Evolutionary conservation across 2,797 vertebrate species (phyloP), one percentile per base, ranked within the genome.

Genomic region (Helicolenus hilgendorfi): DNA sequence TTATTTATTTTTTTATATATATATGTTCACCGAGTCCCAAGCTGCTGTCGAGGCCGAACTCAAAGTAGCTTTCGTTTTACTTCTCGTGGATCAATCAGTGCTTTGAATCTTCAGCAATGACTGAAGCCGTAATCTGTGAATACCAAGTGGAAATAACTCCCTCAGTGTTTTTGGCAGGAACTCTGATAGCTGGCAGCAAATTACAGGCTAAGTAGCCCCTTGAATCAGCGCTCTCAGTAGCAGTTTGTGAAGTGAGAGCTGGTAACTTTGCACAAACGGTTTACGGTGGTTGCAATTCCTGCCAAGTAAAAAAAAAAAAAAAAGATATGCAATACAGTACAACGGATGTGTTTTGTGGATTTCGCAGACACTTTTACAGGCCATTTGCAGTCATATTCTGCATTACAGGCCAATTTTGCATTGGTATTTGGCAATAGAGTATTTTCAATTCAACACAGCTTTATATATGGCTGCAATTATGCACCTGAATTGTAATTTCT

Each of bases 81-180:
- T 72, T 84, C 38, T 60, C 55, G 14, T 15, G 29, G 81, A 84
- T 93, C 85, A 79, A 84, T 90, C 81, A 2, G 55, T 0, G 55
- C 86, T 93, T 91, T 91, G 85, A 91, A 86, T 91, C 77, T 75
- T 82, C 72, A 79, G 91, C 82, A 79, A 77, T 83, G 79, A 45
- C 58, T 83, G 81, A 78, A 77, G 84, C 69, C n/a, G 15, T 84
- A 88, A 89, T 79, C 87, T 83, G 56, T 77, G 77, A 89, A 85
- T 82, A 86, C 83, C 83, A 83, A 89, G 79, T 83, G 81, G 73
- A 84, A 91, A 79, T 59, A 5, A 72, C 77, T 83, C 74, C 73
- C 38, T 62, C 68, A 3, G 84, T 65, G 77, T 81, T 86, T 78
- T 85, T 92, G 91, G 92, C 89, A 80, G 71, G 64, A 72, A 67